Evolutionary conservation across 2,888 invertebrate species (phyloP), one percentile per base, ranked within the genome.

Genomic region (Heliconius sara): DNA sequence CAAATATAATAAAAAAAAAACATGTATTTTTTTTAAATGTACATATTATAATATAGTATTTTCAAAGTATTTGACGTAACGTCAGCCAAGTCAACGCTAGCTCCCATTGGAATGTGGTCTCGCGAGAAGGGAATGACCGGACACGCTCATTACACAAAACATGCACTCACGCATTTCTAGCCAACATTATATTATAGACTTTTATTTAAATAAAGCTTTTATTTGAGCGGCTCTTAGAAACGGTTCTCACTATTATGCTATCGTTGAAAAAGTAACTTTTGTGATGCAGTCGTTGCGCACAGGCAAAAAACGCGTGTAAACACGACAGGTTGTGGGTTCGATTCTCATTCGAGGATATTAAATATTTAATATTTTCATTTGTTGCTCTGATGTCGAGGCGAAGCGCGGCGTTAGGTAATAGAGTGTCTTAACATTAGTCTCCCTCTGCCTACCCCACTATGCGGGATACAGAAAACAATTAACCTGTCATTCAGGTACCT

Each of bases 31-130:
- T 68, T 39, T 12, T 2, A 13, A 47, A 43, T 25, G 13, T 39
- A 39, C 39, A 13, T 70, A 68, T 39, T 39, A 39, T 13, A n/a
- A 68, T 13, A 43, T 12, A 13, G 16, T 60, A 60, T 34, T 9
- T 63, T 65, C 57, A 27, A 65, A 63, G 47, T 63, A 65, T 65
- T 34, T 74, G 74, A 79, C 60, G 60, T 68, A 75, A 75, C 43
- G 65, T 75, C 63, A 65, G 43, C 43, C 65, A 65, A 70, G 63
- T 75, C 75, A n/a, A 65, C 39, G 25, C 66, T 76, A 63, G 47
- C 76, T 88, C 88, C 91, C 91, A 60, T 76, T 86, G 92, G 94
- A 94, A 94, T 94, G 94, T 89, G 87, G 92, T 90, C 86, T 83
- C 88, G 85, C 92, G 88, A 91, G 92, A 83, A 84, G 86, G 85